A percentile compares a stretch with the other conserved stretches of the same genome.
Evolutionary conservation across 2,113 vertebrate species (phyloP).

Genomic region (Hiodon tergisus): DNA sequence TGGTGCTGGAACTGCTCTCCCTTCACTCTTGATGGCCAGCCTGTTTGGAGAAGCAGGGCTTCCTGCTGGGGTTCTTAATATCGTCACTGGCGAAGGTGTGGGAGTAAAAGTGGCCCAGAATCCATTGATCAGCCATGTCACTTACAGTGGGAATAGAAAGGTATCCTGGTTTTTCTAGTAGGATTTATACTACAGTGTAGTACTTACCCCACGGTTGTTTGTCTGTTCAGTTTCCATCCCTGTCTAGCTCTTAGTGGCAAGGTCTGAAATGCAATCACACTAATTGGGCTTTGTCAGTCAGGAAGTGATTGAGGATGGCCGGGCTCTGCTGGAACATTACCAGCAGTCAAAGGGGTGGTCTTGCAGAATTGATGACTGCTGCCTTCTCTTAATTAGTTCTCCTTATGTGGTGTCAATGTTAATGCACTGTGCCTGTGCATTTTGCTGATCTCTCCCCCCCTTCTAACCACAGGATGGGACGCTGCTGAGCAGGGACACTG

Average conservation of each 20-base stretch:
- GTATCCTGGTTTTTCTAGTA: conserved; percentile 30
- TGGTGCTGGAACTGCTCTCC: conserved; percentile 38
- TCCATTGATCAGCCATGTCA: conserved; percentile 41
- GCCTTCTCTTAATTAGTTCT: not conserved
- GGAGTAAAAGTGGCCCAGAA: conserved; percentile 47
- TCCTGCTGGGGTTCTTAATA: conserved; percentile 58
- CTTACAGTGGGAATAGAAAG: conserved; percentile 59
- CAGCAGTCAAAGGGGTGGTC: not conserved
- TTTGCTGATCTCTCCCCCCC: not conserved
- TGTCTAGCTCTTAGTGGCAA: not conserved
- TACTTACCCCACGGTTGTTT: not conserved
- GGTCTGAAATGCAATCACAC: not conserved
- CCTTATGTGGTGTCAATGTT: not conserved
- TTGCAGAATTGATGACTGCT: not conserved
- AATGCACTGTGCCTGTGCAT: not conserved
- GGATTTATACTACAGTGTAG: not conserved
- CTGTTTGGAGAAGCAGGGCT: conserved; percentile 54
- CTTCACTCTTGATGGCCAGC: conserved; percentile 58
- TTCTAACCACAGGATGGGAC: conserved; percentile 41
- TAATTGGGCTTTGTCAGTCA: no score
- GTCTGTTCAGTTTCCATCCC: not conserved
- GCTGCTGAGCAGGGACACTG: conserved; percentile 40
- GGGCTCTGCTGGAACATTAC: not conserved
- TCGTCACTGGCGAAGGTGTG: conserved; percentile 53
- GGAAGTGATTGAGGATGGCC: not conserved